Evolutionary conservation across 2,797 vertebrate species (phyloP), one percentile per base, ranked within the genome.

Genomic region (Sebastes taczanowskii): DNA sequence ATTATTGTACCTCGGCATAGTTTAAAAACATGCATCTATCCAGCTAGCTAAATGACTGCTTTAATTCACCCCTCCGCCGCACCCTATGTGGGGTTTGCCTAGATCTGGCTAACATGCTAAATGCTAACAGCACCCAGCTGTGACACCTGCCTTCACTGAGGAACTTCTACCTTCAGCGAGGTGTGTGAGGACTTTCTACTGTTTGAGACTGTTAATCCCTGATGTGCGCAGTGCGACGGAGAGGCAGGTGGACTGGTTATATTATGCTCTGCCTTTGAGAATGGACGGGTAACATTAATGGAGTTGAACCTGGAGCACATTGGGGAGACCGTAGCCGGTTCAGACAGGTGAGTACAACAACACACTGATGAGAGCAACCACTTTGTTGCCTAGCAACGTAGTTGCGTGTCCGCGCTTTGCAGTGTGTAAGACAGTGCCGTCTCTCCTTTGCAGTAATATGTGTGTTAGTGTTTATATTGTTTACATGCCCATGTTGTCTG

Each of bases 271-370:
- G 18, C 46, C 46, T 49, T 49, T 49, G 52, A 53, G 52, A 22
- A 53, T 9, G 49, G n/a, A n/a, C 9, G 8, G 2, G 46, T 8
- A 49, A 49, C 18, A 0, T 46, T 18, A 46, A 4, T 18, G 16
- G 16, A 20, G 46, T 49, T 49, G 46, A 49, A 49, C 46, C 46
- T 22, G 53, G 53, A 55, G 53, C 6, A 46, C 14, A 46, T 7
- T 46, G 42, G 6, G 16, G 6, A 6, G 6, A 46, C 42, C 18
- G 8, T 49, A 1, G 18, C 46, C 0, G 0, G 16, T 20, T 18
- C 46, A 18, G 53, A 13, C 53, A 53, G 20, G 52, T 22, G 52
- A 53, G 52, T 53, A 53, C 2, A 22, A 53, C 49, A 53, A 53
- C 9, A 55, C 10, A 55, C 53, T 23, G 11, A 11, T 55, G 53